phyloP scores from a whole-genome alignment of 2,797 vertebrate genomes.

The Sebastes kiyomatsui region DNA sequence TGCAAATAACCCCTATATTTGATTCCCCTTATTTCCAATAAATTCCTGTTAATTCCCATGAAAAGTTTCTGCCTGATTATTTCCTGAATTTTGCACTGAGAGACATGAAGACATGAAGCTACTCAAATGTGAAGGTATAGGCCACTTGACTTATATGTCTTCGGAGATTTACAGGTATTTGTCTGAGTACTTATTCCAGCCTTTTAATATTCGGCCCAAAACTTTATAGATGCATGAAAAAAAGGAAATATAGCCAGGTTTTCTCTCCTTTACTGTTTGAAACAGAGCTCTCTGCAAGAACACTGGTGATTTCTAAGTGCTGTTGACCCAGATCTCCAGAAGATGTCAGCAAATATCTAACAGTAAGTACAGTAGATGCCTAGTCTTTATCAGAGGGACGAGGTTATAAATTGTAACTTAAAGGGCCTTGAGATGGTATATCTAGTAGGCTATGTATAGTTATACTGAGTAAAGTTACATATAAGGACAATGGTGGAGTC shows the following conservation, averaged over 20 bases:
- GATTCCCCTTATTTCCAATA: too few species aligned
- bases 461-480: not conserved
- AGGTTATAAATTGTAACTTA: not conserved
- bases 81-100: not conserved
- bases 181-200: not conserved
- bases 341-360: slow-evolving; percentile 72
- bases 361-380: not conserved
- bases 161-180: not conserved
- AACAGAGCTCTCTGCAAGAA: not conserved
- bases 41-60: too few species aligned
- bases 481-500: not conserved
- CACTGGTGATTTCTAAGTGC: not conserved
- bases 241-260: not conserved
- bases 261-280: not conserved
- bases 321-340: slow-evolving; percentile 55
- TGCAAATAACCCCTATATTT: too few species aligned
- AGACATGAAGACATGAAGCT: not conserved
- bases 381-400: not conserved
- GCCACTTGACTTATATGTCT: not conserved
- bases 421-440: not conserved
- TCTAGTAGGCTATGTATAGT: not conserved
- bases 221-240: not conserved
- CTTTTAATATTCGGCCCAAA: not conserved
- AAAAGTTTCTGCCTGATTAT: too few species aligned
- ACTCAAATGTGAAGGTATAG: not conserved